Base-by-base conservation (phyloP, 2,888 invertebrate genomes). In the Cylloceria caligata region DNA sequence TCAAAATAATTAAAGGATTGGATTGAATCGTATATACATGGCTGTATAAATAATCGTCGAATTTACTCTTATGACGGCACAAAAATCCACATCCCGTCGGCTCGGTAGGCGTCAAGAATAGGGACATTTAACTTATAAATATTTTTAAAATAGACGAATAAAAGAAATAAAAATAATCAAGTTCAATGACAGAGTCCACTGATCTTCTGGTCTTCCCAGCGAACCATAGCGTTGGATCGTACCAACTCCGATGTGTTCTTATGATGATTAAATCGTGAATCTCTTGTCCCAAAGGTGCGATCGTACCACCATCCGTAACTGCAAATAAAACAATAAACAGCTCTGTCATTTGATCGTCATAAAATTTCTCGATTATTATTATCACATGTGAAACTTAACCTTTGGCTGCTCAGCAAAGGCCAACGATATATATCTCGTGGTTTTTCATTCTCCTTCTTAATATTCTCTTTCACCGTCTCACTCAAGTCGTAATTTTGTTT, bases 281-380 rank as follows among this genome's bases (percentile, higher is more conserved):
- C 88, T 47, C 84, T 87, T 6, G 89, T 86, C 2, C 83, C 86
- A 57, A 90, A 88, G 3, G 88, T 88, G 45, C 75, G 87, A 68
- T 89, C 88, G 80, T 91, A 88, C 91, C 91, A 91, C 91, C 91
- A 91, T 5, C 91, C 91, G 57, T 91, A 91, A 16, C 91, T 91
- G 79, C 13, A 84, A 83, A 55, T 45, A 47, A 65, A 27, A 45
- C n/a, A 24, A 2, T 21, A 68, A 39, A 7, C 0, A 45, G 6
- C 3, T 9, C 47, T 16, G 21, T 55, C 1, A 1, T 55, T 34
- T 13, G 5, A 16, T 57, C n/a, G 7, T 57, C 27, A 9, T 36
- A 7, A 34, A 19, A 3, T 3, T 5, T 16, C 0, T 60, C 34
- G 52, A 19, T 36, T 19, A 24, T 39, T 42, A 21, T 0, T 36